Evolutionary conservation across 2,113 vertebrate genomes (phyloP), one percentile per base, ranked within the genome.

Genomic region (Ceyx melanurus): DNA sequence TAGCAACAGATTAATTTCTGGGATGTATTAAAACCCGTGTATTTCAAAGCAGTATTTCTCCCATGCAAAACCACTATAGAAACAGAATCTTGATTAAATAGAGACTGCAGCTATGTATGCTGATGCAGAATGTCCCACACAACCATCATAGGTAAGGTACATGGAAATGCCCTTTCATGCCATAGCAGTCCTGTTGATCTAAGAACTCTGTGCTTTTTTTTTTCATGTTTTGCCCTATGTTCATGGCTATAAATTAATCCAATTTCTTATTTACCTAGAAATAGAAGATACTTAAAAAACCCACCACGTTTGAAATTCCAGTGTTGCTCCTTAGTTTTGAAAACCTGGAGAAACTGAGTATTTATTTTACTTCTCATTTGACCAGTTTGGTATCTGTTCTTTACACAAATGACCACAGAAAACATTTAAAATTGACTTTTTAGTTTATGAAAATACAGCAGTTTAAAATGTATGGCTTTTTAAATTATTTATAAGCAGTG

Each of bases 1-100:
- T 5, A 90, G 84, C 45, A 82, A 72, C 56, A 88, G 43, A 68
- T 66, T 35, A 82, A 93, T 92, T 83, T 79, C 58, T 74, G 43
- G 43, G 22, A 73, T 66, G 15, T 56, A 83, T 64, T 54, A 83
- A 86, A 93, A 57, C 4, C 6, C n/a, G 66, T 8, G 14, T 54
- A 70, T 90, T 74, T 82, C 43, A 94, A 92, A 90, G 88, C 33
- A 93, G 54, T 61, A 74, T 85, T 91, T 86, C 66, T 89, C 58
- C 51, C 33, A 56, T 7, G 13, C 16, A 89, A 94, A 93, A 93
- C 15, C 54, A 92, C 40, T 16, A 78, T 60, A 37, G 89, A 89
- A 79, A 90, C 11, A 86, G 56, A 62, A 76, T 66, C 57, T 66
- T 81, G 58, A 94, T 66, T 31, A 65, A 89, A 43, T n/a, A 1